Evolutionary conservation across 2,797 vertebrate genomes (phyloP).

Genomic region (Botia kubotai): DNA sequence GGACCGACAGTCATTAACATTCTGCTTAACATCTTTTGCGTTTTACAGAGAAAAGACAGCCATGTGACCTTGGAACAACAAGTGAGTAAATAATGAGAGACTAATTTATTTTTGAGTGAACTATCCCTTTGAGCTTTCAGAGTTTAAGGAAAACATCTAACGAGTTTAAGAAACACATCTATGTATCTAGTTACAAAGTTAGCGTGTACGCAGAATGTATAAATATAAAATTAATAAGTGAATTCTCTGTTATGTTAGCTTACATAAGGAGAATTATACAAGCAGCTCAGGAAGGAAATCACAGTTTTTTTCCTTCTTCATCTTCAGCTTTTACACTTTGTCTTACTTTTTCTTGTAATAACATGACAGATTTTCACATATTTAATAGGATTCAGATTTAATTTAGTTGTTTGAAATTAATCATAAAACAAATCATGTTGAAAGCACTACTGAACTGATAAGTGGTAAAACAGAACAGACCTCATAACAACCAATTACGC

Average conservation of each 20-base stretch:
- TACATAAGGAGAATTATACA: neutral
- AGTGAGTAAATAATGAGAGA: too few relatives aligned
- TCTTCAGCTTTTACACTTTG: neutral
- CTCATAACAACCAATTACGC: constrained; percentile 7
- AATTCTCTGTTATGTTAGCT: neutral
- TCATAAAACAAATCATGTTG: neutral
- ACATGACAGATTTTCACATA: neutral
- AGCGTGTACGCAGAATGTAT: neutral
- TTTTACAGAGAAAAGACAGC: too few relatives aligned
- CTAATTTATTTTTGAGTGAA: neutral
- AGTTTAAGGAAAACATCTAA: too few relatives aligned
- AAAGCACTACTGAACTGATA: neutral
- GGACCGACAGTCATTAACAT: too few relatives aligned
- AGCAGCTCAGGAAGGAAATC: neutral
- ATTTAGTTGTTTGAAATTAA: constrained; percentile 5
- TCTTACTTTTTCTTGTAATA: neutral
- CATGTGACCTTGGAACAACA: too few relatives aligned
- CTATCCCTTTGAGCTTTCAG: neutral
- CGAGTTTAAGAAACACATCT: neutral
- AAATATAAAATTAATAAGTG: neutral
- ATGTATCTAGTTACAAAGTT: neutral
- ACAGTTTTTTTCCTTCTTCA: neutral
- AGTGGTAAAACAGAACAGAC: neutral
- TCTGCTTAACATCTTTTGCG: too few relatives aligned
- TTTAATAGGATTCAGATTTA: neutral